A percentile compares a stretch with the other conserved stretches of the same genome.
phyloP scores from a whole-genome alignment of 2,797 vertebrate genomes.

The Triplophysa yarkandensis region DNA sequence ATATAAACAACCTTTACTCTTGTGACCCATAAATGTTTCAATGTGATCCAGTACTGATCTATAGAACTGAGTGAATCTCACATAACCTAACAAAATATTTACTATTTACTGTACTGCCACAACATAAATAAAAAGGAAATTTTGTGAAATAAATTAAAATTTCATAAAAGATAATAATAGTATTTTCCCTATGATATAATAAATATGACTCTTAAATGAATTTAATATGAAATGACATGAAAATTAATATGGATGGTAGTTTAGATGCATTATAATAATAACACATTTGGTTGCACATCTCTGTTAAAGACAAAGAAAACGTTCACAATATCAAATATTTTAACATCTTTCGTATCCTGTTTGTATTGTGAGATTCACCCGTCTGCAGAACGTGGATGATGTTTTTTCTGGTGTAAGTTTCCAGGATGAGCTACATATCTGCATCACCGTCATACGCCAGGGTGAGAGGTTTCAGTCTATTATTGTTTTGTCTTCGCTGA shows the following conservation, averaged over 20 bases:
- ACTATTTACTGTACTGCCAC: too few species aligned
- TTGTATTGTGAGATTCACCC: slow-evolving; percentile 1
- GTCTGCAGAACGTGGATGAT: slow-evolving; percentile 20
- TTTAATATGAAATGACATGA: not conserved
- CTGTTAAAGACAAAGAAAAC: not conserved
- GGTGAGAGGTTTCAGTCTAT: slow-evolving; percentile 96
- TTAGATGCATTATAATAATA: not conserved
- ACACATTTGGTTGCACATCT: not conserved
- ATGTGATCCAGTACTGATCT: not conserved
- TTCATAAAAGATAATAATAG: not conserved
- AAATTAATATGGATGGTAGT: not conserved
- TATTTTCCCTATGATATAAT: not conserved
- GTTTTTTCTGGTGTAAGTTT: slow-evolving; percentile 48
- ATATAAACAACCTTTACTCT: slow-evolving; percentile 30
- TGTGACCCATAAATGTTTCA: not conserved
- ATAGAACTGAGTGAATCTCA: slow-evolving; percentile 11
- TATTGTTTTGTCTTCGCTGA: slow-evolving; percentile 95
- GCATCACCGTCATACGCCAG: slow-evolving; percentile 97
- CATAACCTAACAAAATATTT: not conserved
- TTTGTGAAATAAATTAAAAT: not conserved
- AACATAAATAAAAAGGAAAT: not conserved
- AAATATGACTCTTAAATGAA: not conserved
- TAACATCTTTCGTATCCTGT: not conserved
- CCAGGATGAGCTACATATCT: slow-evolving; percentile 84
- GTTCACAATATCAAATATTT: not conserved